Evolutionary conservation across 1,140 invertebrate genomes (phyloP).

Genomic region (Ptiloglossa arizonensis): DNA sequence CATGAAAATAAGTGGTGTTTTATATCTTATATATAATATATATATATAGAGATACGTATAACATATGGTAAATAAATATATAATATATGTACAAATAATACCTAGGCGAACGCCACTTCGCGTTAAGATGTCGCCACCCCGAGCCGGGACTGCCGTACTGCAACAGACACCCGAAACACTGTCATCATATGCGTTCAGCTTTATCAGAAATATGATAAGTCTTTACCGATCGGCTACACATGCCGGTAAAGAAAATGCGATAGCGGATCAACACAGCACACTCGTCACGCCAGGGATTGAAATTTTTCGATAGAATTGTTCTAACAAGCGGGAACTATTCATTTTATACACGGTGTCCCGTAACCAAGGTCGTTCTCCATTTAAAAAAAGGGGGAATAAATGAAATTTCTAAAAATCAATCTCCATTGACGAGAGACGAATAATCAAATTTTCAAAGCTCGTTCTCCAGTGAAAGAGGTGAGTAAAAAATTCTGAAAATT

Average conservation of each 20-base stretch:
- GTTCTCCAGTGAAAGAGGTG: no score
- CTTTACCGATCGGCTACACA: slow-evolving; percentile 54
- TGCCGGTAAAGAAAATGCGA: slow-evolving; percentile 49
- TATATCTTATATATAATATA: slow-evolving; percentile 36
- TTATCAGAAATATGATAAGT: slow-evolving; percentile 13
- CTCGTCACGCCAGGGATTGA: background rate
- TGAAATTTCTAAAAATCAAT: no score
- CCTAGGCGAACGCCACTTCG: slow-evolving; percentile 78
- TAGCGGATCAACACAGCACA: background rate
- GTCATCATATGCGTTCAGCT: slow-evolving; percentile 70
- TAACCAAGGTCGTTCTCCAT: no score
- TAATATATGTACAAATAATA: slow-evolving; percentile 72
- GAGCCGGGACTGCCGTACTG: slow-evolving; percentile 81
- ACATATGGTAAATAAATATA: slow-evolving; percentile 59
- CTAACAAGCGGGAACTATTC: no score
- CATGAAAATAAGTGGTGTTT: slow-evolving; percentile 31
- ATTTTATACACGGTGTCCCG: no score
- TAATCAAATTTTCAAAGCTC: no score
- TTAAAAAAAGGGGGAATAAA: no score
- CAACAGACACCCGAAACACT: slow-evolving; percentile 77
- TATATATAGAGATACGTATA: slow-evolving; percentile 35
- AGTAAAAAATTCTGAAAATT: no score
- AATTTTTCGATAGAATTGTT: background rate
- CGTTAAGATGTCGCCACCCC: slow-evolving; percentile 80
- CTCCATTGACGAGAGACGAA: no score